Evolutionary conservation across 1,140 invertebrate genomes (phyloP).

Genomic region (Potamilus streckersoni): DNA sequence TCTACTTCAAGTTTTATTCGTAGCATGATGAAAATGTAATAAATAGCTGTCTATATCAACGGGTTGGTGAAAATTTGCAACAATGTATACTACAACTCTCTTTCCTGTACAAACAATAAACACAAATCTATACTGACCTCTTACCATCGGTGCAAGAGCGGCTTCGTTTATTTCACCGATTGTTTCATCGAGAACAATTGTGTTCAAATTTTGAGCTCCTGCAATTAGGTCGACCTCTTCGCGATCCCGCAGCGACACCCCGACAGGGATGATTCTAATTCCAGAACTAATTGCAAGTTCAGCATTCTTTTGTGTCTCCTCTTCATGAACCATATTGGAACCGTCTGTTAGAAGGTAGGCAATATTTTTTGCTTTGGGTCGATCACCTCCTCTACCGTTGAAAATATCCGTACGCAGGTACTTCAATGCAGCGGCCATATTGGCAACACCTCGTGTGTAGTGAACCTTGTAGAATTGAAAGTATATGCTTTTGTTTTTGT

Average conservation of each 20-base stretch:
- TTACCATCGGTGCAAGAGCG: too few relatives aligned
- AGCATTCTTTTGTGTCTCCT: slow-evolving; percentile 48
- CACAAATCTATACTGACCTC: too few relatives aligned
- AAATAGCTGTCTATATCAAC: too few relatives aligned
- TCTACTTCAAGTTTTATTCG: too few relatives aligned
- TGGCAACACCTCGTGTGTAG: slow-evolving; percentile 53
- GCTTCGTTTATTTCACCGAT: not conserved
- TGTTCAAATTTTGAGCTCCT: slow-evolving; percentile 42
- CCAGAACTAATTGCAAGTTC: slow-evolving; percentile 51
- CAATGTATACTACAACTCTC: too few relatives aligned
- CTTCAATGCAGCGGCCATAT: slow-evolving; percentile 58
- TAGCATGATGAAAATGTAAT: too few relatives aligned
- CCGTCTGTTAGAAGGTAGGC: slow-evolving; percentile 59
- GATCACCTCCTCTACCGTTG: slow-evolving; percentile 45
- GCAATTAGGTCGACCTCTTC: slow-evolving; percentile 56
- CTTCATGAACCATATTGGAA: slow-evolving; percentile 44
- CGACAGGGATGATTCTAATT: slow-evolving; percentile 54
- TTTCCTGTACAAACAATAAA: too few relatives aligned
- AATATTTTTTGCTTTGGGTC: slow-evolving; percentile 50
- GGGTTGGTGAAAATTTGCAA: too few relatives aligned
- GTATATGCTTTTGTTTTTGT: too few relatives aligned
- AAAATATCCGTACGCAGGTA: slow-evolving; percentile 51
- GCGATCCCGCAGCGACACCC: slow-evolving; percentile 43
- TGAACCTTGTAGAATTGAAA: slow-evolving; percentile 6
- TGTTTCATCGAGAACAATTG: slow-evolving; percentile 45